A percentile compares a stretch with the other conserved stretches of the same genome.
phyloP scores from a whole-genome alignment of 2,113 vertebrate genomes.

The Dromas ardeola region DNA sequence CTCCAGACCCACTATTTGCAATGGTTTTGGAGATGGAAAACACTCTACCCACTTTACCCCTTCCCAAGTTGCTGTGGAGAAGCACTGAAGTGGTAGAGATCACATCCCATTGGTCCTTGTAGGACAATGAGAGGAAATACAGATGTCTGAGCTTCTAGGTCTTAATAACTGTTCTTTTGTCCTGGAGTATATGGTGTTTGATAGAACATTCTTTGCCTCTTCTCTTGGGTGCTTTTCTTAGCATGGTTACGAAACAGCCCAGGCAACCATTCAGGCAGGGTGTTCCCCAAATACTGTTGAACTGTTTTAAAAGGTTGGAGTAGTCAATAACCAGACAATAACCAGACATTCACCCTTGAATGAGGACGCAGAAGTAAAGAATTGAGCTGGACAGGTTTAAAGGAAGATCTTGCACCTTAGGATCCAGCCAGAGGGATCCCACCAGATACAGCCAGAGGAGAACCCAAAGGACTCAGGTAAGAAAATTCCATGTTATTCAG shows the following conservation, averaged over 20 bases:
- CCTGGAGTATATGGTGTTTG: background rate
- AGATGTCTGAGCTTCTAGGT: background rate
- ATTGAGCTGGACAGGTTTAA: background rate
- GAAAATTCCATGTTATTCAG: background rate
- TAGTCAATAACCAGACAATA: background rate
- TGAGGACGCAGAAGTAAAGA: background rate
- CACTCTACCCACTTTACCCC: background rate
- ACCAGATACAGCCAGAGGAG: background rate
- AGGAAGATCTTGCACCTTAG: background rate
- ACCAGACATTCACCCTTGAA: background rate
- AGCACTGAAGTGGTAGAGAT: background rate
- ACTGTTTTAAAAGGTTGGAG: background rate
- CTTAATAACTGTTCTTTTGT: background rate
- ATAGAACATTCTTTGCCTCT: background rate
- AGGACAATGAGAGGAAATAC: background rate
- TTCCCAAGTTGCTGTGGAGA: too few relatives aligned
- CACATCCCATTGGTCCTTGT: background rate
- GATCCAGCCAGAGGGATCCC: background rate
- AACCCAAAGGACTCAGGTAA: background rate
- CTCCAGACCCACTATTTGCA: background rate
- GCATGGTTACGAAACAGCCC: background rate
- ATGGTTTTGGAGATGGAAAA: background rate
- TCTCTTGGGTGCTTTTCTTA: background rate
- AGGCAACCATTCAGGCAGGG: background rate
- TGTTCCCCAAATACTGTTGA: background rate